Evolutionary conservation across 1,140 invertebrate species (phyloP), one percentile per base, ranked within the genome.

Genomic region (Brachionus manjavacas): DNA sequence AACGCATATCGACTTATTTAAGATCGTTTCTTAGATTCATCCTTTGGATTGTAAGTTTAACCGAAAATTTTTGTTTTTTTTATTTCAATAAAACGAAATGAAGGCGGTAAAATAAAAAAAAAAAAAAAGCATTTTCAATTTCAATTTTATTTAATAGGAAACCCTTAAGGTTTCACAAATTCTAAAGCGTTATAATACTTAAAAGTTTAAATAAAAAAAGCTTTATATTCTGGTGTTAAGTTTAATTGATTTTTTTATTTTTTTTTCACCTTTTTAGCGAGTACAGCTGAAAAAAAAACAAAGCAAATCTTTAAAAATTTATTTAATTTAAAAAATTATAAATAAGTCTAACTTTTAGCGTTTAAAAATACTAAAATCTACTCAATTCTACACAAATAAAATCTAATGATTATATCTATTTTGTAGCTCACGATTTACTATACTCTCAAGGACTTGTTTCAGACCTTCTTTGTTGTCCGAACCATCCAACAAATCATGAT

Each of bases 401-500:
- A n/a, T 14, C 46, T 60, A 60, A 20, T 60, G 52, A 41, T 72
- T 72, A 12, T 16, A 72, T 41, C 3, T 60, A n/a, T 25, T 35
- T 55, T 39, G 52, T 20, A 39, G 4, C 3, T 64, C 80, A 31
- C 46, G 16, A 3, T 70, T 66, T 4, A 12, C 41, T 28, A 46
- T 23, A 20, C 46, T 39, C 25, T 83, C 64, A 83, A 83, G 35
- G 14, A 83, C 43, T 70, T 83, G 80, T 31, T 55, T 43, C 0
- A 81, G 16, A 23, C 78, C 78, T 41, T 81, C 78, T 14, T 39
- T 25, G 12, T 23, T 20, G n/a, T 16, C 35, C 11, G 16, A 31
- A 8, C 80, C 80, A 3, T 83, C 80, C 8, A 83, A 49, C 31
- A 83, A 83, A 41, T 52, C 23, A 46, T 64, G 23, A 20, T 83